Base-by-base conservation (phyloP, 2,888 invertebrate species). In the Volucella bombylans region DNA sequence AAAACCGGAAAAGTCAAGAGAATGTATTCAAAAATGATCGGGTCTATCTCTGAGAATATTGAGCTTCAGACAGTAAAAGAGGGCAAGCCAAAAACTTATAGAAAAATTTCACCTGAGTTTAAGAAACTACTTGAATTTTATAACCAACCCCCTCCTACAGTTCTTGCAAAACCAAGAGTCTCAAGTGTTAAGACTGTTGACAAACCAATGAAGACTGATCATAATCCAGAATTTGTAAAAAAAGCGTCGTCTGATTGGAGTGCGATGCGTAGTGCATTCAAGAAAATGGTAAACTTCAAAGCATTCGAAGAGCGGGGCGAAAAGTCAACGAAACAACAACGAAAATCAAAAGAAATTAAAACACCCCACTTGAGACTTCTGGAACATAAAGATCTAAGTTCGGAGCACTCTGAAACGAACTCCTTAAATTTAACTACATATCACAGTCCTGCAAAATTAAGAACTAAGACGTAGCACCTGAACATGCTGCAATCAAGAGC, bases 41-140 rank as follows among this genome's bases (percentile, higher is more conserved):
- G n/a, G 10, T 31, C 0, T 23, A 12, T 31, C 14, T 12, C 14
- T 8, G 14, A 45, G 2, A 15, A 54, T 41, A 49, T 50, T 10
- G 1, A 31, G 10, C 4, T 6, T 9, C 9, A 49, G n/a, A 23
- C 23, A 0, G 23, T 0, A 41, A 8, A 31, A 15, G 10, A 41
- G 11, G 6, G 3, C 11, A 0, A 31, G 6, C 61, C 39, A 49
- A 12, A 11, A 31, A 73, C 71, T 8, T 79, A 71, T 31, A 86
- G 64, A 54, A 74, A 79, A 67, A 45, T 82, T 10, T 86, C 86
- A 9, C 79, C 86, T 8, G 86, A 82, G 15, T 82, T 82, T 61
- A 15, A 45, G 0, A 64, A 71, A 4, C 61, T 86, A 4, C 47
- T 86, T 8, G 18, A 82, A 10, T 47, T 55, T 4, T 73, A 73